Evolutionary conservation across 2,113 vertebrate species (phyloP).

Genomic region (Seriola quinqueradiata): DNA sequence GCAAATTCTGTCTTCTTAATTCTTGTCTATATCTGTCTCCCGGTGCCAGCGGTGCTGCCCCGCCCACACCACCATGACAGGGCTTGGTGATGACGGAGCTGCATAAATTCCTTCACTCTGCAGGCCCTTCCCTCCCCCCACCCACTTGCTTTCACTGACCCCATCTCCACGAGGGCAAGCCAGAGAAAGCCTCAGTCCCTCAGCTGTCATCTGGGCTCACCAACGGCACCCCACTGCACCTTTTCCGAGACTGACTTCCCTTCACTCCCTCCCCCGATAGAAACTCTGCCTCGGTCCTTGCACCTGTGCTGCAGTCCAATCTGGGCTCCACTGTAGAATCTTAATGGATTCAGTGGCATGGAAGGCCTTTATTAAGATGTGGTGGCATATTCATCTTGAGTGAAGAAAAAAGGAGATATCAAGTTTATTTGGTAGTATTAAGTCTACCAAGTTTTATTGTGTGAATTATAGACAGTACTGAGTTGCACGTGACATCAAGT

Average conservation of each 20-base stretch:
- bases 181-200: slow-evolving; percentile 77
- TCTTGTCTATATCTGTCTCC: slow-evolving; percentile 82
- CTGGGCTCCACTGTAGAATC: slow-evolving; percentile 65
- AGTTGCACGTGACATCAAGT: neutral
- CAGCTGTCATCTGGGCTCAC: slow-evolving; percentile 85
- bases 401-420: neutral
- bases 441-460: neutral
- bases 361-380: slow-evolving; percentile 46
- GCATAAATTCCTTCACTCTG: slow-evolving; percentile 63
- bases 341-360: slow-evolving; percentile 66
- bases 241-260: slow-evolving; percentile 71
- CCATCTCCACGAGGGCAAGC: slow-evolving; percentile 62
- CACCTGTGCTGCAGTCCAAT: slow-evolving; percentile 79
- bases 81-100: slow-evolving; percentile 69
- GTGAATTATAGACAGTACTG: neutral
- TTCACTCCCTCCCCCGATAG: slow-evolving; percentile 52
- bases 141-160: slow-evolving; percentile 76
- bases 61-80: slow-evolving; percentile 59
- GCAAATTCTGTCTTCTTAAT: slow-evolving; percentile 75
- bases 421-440: slow-evolving; percentile 10
- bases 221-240: slow-evolving; percentile 67
- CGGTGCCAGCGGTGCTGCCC: slow-evolving; percentile 55
- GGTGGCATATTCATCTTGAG: slow-evolving; percentile 29
- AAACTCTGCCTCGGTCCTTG: slow-evolving; percentile 63
- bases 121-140: slow-evolving; percentile 16